Evolutionary conservation across 2,113 vertebrate species (phyloP), one percentile per base, ranked within the genome.

Genomic region (Phodopus roborovskii): DNA sequence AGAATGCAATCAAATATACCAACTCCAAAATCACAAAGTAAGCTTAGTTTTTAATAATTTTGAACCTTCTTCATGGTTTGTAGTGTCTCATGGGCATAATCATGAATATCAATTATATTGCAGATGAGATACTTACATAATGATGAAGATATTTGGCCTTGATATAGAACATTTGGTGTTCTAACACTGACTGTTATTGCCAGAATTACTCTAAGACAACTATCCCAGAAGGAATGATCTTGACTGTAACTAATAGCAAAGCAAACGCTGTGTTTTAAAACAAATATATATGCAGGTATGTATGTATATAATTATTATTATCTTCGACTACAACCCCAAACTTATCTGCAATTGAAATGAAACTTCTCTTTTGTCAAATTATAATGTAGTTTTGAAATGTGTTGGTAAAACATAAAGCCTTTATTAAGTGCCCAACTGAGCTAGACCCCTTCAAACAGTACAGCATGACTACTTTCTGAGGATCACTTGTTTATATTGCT

Each of bases 11-110:
- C 93, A 96, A 93, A 90, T 71, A 96, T 0, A 48, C 39, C 87
- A 94, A 94, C 58, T 88, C 45, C 24, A 81, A 96, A 97, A 79
- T 48, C 66, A 26, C 12, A 68, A 92, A 93, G 62, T 39, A 77
- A 95, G 92, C 89, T 94, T 94, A 91, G 95, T 30, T 94, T 97
- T 91, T 93, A 93, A 92, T 96, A 93, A 95, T 88, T 92, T 48
- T 48, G 13, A 2, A 74, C 45, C 42, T 96, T 92, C 53, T 81
- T 96, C 60, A 53, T 53, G 81, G 92, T 22, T 95, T 87, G 3
- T 68, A 94, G 87, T 95, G 53, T 73, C 64, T 92, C 70, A n/a
- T 53, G 39, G 36, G 33, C n/a, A 84, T 96, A 95, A 91, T 91
- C 64, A 71, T 89, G 48, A 94, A 79, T 62, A 93, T 74, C 50